phyloP scores from a whole-genome alignment of 2,888 invertebrate genomes.

The Drosophila neonasuta region DNA sequence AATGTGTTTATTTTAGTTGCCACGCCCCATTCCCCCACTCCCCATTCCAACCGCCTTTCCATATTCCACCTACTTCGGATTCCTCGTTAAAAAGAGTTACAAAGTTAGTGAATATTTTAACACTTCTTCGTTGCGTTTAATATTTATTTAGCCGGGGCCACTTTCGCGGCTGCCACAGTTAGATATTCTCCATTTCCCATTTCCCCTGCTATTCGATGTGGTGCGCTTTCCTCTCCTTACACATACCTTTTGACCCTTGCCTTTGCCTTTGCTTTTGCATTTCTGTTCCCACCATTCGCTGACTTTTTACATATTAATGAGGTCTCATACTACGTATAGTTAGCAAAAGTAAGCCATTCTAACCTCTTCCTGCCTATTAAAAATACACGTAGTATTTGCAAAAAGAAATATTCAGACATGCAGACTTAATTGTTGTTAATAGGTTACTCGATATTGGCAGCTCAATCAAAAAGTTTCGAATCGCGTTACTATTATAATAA shows the following conservation, averaged over 20 bases:
- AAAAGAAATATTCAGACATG: not conserved
- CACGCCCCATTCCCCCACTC: conserved; percentile 46
- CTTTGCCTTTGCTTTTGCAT: conserved; percentile 3
- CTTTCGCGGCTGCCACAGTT: conserved; percentile 49
- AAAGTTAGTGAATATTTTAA: conserved; percentile 77
- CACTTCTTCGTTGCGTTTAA: conserved; percentile 72
- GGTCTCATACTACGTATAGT: conserved; percentile 37
- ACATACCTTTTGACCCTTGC: conserved; percentile 14
- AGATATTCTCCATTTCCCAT: conserved; percentile 5
- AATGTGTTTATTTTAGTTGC: conserved; percentile 77
- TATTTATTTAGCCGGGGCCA: conserved; percentile 70
- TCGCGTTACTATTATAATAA: no score
- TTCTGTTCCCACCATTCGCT: not conserved
- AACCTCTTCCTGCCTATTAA: not conserved
- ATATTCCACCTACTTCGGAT: conserved; percentile 30
- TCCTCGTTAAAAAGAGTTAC: conserved; percentile 76
- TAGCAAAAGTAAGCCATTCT: not conserved
- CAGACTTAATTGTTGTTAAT: no score
- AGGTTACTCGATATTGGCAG: no score
- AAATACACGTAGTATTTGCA: not conserved
- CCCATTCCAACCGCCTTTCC: not conserved
- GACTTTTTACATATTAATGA: conserved; percentile 61
- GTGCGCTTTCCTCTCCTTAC: not conserved
- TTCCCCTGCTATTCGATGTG: not conserved
- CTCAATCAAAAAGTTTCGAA: no score